These are phyloP conservation scores for Helogale parvula DNA, from an alignment of 2,113 vertebrate species.

Conservation along the genomic window DNA sequence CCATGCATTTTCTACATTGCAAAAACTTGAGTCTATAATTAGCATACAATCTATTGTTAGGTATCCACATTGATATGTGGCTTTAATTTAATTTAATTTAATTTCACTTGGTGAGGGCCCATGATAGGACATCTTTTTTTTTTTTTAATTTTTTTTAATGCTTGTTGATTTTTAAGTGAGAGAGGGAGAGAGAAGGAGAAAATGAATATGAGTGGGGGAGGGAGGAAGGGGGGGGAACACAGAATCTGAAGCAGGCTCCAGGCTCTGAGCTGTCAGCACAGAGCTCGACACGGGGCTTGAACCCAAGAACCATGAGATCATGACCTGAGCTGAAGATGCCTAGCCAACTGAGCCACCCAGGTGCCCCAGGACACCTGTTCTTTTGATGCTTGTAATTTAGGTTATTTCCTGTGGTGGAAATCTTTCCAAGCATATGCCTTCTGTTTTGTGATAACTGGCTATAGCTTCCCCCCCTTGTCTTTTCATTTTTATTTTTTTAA, in stretches of 20 bases:
- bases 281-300: too few relatives aligned
- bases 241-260: too few relatives aligned
- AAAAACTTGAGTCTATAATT: neutral
- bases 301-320: too few relatives aligned
- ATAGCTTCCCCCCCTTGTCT: neutral
- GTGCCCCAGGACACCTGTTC: neutral
- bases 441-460: neutral
- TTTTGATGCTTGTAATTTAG: neutral
- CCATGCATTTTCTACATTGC: neutral
- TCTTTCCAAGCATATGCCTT: neutral
- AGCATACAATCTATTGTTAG: neutral
- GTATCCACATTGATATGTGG: rapidly evolving
- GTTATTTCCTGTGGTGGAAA: neutral
- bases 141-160: too few relatives aligned
- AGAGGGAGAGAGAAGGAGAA: too few relatives aligned
- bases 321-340: too few relatives aligned
- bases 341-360: too few relatives aligned
- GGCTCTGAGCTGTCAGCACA: too few relatives aligned
- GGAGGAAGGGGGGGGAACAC: too few relatives aligned
- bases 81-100: neutral
- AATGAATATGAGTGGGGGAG: too few relatives aligned
- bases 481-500: neutral
- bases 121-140: neutral
- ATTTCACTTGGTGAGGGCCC: neutral
- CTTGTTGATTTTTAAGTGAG: too few relatives aligned